Evolutionary conservation across 2,888 invertebrate genomes (phyloP).

Genomic region (Euzophera pinguis): DNA sequence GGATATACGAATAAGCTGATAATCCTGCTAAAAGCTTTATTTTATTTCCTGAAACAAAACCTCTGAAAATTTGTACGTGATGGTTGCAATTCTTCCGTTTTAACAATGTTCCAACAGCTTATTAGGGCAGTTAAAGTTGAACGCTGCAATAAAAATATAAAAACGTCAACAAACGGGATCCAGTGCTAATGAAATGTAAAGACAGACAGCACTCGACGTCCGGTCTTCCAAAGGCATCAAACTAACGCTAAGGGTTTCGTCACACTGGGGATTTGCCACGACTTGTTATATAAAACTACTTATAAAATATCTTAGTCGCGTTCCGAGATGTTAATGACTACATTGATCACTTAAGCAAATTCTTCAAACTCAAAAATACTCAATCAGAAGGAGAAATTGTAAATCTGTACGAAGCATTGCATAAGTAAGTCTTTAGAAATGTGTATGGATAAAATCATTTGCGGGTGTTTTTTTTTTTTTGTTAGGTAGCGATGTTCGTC

Average conservation of each 20-base stretch:
- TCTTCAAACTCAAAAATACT: no score
- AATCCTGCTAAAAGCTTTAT: neutral
- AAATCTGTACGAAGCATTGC: no score
- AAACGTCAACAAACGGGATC: constrained; percentile 12
- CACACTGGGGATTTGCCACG: neutral
- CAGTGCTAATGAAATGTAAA: constrained; percentile 19
- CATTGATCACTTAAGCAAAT: no score
- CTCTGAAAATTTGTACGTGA: neutral
- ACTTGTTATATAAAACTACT: no score
- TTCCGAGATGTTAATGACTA: no score
- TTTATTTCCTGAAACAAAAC: neutral
- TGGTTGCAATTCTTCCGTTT: neutral
- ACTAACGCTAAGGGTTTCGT: neutral
- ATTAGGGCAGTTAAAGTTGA: constrained; percentile 4
- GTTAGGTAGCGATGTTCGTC: no score
- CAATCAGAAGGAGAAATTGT: no score
- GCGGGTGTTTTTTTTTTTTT: no score
- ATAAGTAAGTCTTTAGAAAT: no score
- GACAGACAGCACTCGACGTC: constrained; percentile 12
- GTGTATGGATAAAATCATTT: no score
- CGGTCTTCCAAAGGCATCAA: constrained; percentile 2
- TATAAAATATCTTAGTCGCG: no score
- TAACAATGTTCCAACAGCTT: constrained; percentile 4
- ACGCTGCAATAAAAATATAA: constrained; percentile 8
- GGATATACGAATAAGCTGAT: no score